phyloP scores from a whole-genome alignment of 2,113 vertebrate species.

The Menidia beryllina region DNA sequence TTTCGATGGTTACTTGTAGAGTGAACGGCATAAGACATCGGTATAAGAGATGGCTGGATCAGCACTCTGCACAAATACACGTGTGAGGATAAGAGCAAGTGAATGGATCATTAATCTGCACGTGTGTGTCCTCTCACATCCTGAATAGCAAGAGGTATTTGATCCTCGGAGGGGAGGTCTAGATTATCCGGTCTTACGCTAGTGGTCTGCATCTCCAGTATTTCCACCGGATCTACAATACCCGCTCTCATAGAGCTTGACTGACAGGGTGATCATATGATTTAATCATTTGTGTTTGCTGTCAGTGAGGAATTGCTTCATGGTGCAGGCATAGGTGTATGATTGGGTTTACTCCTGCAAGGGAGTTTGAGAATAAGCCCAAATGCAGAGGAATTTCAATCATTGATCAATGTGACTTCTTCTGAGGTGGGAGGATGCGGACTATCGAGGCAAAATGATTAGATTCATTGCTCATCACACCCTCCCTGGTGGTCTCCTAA shows the following conservation, averaged over 20 bases:
- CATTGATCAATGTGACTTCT: conserved; percentile 51
- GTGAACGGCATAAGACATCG: conserved; percentile 13
- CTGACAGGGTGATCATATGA: conserved; percentile 61
- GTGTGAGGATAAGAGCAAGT: conserved; percentile 47
- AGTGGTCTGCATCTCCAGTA: conserved; percentile 37
- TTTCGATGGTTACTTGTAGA: conserved; percentile 10
- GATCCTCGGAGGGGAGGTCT: conserved; percentile 50
- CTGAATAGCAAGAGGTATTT: conserved; percentile 56
- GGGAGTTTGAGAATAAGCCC: conserved; percentile 1
- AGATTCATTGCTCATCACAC: conserved; percentile 49
- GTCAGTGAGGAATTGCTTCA: conserved; percentile 24
- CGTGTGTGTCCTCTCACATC: conserved; percentile 56
- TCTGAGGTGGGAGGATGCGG: conserved; percentile 61
- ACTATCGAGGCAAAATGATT: conserved; percentile 57
- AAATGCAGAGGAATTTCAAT: conserved; percentile 38
- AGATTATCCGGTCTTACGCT: conserved; percentile 64
- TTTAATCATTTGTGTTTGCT: conserved; percentile 31
- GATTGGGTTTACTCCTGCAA: conserved; percentile 38
- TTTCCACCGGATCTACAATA: conserved; percentile 58
- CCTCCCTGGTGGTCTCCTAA: conserved; percentile 52
- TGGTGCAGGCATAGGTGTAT: conserved; percentile 22
- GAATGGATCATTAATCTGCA: conserved; percentile 56
- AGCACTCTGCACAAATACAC: conserved; percentile 14
- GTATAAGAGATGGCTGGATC: conserved; percentile 39
- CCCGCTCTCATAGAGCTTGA: conserved; percentile 47